Evolutionary conservation across 2,113 vertebrate species (phyloP), one percentile per base, ranked within the genome.

Genomic region (Psittacus erithacus): DNA sequence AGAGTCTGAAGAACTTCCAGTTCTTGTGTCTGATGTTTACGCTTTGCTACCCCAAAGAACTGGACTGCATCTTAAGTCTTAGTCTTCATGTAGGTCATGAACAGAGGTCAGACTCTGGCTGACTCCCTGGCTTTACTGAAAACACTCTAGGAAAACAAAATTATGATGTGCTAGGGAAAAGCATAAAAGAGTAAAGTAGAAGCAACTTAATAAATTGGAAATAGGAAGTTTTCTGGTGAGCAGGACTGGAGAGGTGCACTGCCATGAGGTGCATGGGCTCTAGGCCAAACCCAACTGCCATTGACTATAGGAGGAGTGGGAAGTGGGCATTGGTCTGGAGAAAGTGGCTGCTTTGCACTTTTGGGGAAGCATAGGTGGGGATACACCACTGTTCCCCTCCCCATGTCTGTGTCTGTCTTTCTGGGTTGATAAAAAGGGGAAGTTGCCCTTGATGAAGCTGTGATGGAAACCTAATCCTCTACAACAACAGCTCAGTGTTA

Each of bases 391-490:
- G 16, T 3, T 44, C 25, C 9, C 11, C 1, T 49, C 13, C 31
- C 28, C 2, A 0, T 35, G 15, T 17, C 29, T 68, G 33, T 28
- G 52, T 10, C 71, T 94, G 13, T 78, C 47, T 3, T 83, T 93
- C 64, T 68, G 39, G 46, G 53, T 38, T 35, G 41, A 64, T 44
- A 39, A 77, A 89, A 94, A 87, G 57, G 17, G 5, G 39, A 60
- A 81, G 22, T 64, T 90, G 44, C 33, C 33, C 24, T 65, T 80
- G 77, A 85, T 85, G 86, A 96, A 95, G 77, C 65, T 92, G 92
- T 89, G 88, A 89, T 74, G 77, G 81, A 92, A 96, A 87, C 62
- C 64, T 87, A 95, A 95, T 95, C 74, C 77, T 73, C 77, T 73
- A 12, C 77, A 84, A 86, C 63, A 94, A 94, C 9, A 92, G 77